Evolutionary conservation across 2,888 invertebrate species (phyloP), one percentile per base, ranked within the genome.

Genomic region (Coronaproctus castanopsis): DNA sequence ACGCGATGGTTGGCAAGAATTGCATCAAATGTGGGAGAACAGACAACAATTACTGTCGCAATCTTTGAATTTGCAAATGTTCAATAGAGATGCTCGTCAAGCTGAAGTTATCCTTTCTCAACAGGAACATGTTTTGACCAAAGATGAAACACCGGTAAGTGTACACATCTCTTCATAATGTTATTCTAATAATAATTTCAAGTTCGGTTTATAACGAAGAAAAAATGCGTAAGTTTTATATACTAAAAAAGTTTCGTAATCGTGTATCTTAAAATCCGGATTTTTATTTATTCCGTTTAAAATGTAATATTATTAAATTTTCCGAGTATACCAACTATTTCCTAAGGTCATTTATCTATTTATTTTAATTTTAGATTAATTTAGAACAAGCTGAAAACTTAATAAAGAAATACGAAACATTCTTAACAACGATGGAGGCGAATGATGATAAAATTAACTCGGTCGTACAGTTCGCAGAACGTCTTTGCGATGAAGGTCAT

Each of bases 11-110:
- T 99, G 98, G 98, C 91, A 92, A 64, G 98, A 98, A 71, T 77
- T 99, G 62, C 90, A 96, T 70, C 92, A 97, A 75, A 99, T 99
- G 98, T 99, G 98, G 97, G 96, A 93, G 73, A 97, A 96, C 76
- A 76, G 97, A 36, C 96, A 98, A 71, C 87, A 91, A 67, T 75
- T 96, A 66, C 76, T 98, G 21, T 87, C 93, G 1, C 95, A 97
- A 76, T 91, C 90, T 66, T 79, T 98, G 66, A 95, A 96, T 73
- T 79, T 91, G 67, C 93, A 95, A 72, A 82, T 97, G 72, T 85
- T 97, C 77, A 85, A 96, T 73, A 81, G 97, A 2, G 98, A 99
- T 72, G 95, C 95, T 19, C 80, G 95, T 59, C 97, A 98, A 75
- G 95, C 93, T 1, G 98, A 97, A 73, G 97, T 97, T 61, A 77